Base-by-base conservation (phyloP, 2,797 vertebrate species). In the Lindbergichthys nudifrons region DNA sequence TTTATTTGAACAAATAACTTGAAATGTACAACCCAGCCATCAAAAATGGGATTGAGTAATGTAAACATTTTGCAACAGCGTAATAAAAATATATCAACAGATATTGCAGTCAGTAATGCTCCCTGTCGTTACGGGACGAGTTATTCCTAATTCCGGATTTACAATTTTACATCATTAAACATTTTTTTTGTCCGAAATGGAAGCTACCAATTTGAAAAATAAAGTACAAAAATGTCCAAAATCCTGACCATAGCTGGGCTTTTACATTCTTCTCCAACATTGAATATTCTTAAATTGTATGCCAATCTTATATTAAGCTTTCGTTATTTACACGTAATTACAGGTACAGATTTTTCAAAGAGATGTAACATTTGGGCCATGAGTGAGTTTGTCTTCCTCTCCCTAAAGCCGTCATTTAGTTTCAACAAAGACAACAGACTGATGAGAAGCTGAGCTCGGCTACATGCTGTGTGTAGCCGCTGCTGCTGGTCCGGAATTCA, bases 1-100 rank as follows among this genome's bases (percentile, higher is more conserved):
- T 93, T 91, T 92, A 92, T 92, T 93, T 69, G 50, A 90, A 87
- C 77, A 92, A 86, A 83, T 81, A 54, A 50, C 63, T 77, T 75
- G 69, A 43, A 75, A 87, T 85, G 65, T 81, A 87, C 72, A 90
- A 80, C 69, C 77, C 69, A 87, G 75, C 63, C 54, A 73, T 87
- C 85, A 82, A 88, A 84, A 87, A 75, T 64, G 58, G 61, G 81
- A 84, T 32, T 51, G n/a, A 78, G 46, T 52, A 53, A 78, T 67
- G 73, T 68, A 76, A 79, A 80, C 81, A 62, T 70, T 70, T 43
- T 81, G 36, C 23, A 79, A 74, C n/a, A 58, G 23, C 69, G 53
- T 75, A 81, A 65, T 66, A 79, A 75, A 75, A 84, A 75, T 68
- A 69, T 62, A 73, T 30, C 78, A 84, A 80, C 45, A 41, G 54